Evolutionary conservation across 53 echinoderm and acorn worm species (phyloP).

Genomic region (Astropecten irregularis): DNA sequence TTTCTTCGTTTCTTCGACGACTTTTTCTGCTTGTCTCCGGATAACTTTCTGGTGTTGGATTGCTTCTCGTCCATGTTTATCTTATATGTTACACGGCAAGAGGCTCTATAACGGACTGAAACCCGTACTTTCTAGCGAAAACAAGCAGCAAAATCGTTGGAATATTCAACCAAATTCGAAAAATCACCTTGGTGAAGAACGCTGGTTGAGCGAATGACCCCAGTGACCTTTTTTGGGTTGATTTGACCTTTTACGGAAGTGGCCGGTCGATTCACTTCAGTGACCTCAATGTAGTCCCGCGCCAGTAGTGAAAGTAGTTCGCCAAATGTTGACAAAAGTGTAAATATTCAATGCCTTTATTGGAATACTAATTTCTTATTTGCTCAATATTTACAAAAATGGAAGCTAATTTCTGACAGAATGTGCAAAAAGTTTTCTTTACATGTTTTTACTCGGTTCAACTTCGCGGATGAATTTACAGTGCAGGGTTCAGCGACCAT

Average conservation of each 20-base stretch:
- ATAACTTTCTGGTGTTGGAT: conserved; percentile 55
- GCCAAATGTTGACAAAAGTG: too few species aligned
- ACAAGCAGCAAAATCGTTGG: background rate
- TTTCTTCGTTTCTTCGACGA: conserved; percentile 46
- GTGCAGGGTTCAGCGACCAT: too few species aligned
- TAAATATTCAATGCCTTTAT: too few species aligned
- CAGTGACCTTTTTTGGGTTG: too few species aligned
- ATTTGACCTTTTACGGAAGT: background rate
- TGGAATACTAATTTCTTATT: too few species aligned
- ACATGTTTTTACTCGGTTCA: too few species aligned
- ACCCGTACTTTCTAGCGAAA: background rate
- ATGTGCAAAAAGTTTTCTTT: too few species aligned
- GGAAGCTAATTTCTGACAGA: too few species aligned
- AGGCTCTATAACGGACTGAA: background rate
- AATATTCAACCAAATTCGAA: background rate
- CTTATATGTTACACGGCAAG: background rate
- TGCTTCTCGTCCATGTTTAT: conserved; percentile 71
- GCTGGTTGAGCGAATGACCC: background rate
- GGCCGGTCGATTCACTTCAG: background rate
- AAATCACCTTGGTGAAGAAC: conserved; percentile 26
- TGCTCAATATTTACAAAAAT: too few species aligned
- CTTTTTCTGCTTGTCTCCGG: conserved; percentile 67
- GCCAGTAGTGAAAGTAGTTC: too few species aligned
- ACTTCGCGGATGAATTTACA: too few species aligned
- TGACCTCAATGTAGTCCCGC: too few species aligned